Conservation (phyloP, 2,888 invertebrate genomes). For the Pollenia amentaria region DNA sequence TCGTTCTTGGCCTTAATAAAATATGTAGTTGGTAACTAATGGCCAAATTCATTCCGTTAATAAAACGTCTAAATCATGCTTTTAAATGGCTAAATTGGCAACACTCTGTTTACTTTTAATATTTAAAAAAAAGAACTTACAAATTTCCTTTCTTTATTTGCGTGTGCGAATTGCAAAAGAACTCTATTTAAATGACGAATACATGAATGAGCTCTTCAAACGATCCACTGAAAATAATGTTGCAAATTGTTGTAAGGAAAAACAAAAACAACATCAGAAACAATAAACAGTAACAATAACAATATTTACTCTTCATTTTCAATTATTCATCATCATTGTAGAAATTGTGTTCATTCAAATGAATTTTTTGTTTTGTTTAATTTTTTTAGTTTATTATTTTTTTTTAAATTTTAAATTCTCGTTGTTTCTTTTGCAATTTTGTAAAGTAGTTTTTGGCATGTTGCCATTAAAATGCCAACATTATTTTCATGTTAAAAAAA, state of each 20-base stretch:
- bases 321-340: constrained; percentile 64
- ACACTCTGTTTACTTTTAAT: too few relatives aligned
- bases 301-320: constrained; percentile 45
- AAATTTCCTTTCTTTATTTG: constrained; percentile 1
- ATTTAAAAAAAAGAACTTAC: background rate
- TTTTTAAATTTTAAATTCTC: constrained; percentile 39
- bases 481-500: constrained; percentile 46
- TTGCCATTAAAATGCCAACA: constrained; percentile 60
- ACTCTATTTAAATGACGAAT: background rate
- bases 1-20: too few relatives aligned
- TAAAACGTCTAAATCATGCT: too few relatives aligned
- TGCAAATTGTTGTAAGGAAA: constrained; percentile 7
- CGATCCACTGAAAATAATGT: constrained; percentile 8
- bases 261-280: background rate
- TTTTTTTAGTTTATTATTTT: background rate
- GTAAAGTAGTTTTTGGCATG: constrained; percentile 65
- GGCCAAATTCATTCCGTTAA: too few relatives aligned
- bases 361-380: constrained; percentile 1
- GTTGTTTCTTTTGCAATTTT: constrained; percentile 56
- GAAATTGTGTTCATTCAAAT: constrained; percentile 55
- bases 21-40: too few relatives aligned
- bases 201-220: background rate
- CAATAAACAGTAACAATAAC: background rate
- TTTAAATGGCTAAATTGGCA: too few relatives aligned
- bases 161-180: constrained; percentile 4